A percentile compares a stretch with the other conserved stretches of the same genome.
Conservation (phyloP, 2,113 vertebrate species). For the Danio rerio region DNA sequence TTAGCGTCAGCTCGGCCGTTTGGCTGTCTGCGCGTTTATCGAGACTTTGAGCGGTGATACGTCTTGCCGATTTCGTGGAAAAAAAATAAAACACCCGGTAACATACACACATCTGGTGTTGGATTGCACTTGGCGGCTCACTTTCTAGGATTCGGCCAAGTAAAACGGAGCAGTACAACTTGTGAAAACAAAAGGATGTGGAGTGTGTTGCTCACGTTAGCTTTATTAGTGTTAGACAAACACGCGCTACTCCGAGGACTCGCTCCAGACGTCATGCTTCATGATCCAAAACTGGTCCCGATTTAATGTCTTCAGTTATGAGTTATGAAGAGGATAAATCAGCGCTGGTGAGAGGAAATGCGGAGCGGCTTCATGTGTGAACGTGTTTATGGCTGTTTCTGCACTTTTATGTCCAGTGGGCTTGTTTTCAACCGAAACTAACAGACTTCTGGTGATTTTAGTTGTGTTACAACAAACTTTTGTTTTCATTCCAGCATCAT, state of each 20-base stretch:
- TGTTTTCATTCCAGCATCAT: too few species aligned
- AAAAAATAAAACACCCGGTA: not conserved
- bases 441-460: not conserved
- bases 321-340: not conserved
- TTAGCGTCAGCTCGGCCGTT: conserved; percentile 40
- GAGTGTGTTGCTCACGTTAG: conserved; percentile 42
- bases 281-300: conserved; percentile 17
- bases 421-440: conserved; percentile 9
- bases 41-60: conserved; percentile 9
- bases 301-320: conserved; percentile 1
- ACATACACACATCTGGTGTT: conserved; percentile 25
- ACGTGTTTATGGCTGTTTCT: not conserved
- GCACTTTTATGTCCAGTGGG: not conserved
- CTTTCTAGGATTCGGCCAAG: conserved; percentile 23
- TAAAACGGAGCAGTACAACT: conserved; percentile 41
- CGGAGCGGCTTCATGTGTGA: not conserved
- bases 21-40: conserved; percentile 38
- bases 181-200: conserved; percentile 44
- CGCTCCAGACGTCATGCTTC: conserved; percentile 13
- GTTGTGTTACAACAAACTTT: not conserved
- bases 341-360: not conserved
- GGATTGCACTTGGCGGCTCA: conserved; percentile 16
- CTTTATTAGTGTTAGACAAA: conserved; percentile 53
- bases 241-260: too few species aligned
- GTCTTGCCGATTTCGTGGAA: conserved; percentile 7